phyloP scores from a whole-genome alignment of 1,140 invertebrate species.

The Drosophila repleta region DNA sequence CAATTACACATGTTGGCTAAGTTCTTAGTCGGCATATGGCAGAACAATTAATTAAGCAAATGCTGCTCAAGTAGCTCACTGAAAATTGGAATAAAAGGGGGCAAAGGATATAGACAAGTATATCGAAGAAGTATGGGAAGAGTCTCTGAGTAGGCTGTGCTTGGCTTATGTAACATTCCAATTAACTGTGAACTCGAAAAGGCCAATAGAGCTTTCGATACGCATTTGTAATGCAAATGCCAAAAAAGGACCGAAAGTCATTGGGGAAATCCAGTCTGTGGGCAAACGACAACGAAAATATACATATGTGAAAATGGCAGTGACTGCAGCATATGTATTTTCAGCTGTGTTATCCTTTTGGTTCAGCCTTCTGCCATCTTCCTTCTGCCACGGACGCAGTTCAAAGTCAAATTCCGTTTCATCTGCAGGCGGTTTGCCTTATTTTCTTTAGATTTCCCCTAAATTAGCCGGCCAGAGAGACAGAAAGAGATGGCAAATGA shows the following conservation, averaged over 20 bases:
- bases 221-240: constrained; percentile 77
- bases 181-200: constrained; percentile 38
- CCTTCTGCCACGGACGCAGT: constrained; percentile 42
- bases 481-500: not conserved
- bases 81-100: not conserved
- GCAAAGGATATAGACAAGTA: not conserved
- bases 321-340: constrained; percentile 20
- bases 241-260: constrained; percentile 61
- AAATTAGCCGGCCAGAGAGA: constrained; percentile 46
- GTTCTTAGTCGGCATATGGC: constrained; percentile 51
- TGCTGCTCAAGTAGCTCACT: constrained; percentile 22
- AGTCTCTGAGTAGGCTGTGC: constrained; percentile 51
- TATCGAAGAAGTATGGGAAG: not conserved
- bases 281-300: constrained; percentile 55
- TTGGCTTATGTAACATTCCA: constrained; percentile 67
- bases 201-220: constrained; percentile 46
- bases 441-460: constrained; percentile 44
- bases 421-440: constrained; percentile 15
- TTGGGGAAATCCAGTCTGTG: constrained; percentile 68
- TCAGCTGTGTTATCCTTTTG: constrained; percentile 25
- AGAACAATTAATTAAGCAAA: constrained; percentile 69
- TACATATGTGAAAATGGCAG: constrained; percentile 21
- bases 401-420: constrained; percentile 42
- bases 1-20: constrained; percentile 57
- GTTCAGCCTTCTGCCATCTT: not conserved